These are phyloP conservation scores for Zosterops pallidus DNA, from an alignment of 2,113 vertebrate genomes.

Conservation along the genomic window DNA sequence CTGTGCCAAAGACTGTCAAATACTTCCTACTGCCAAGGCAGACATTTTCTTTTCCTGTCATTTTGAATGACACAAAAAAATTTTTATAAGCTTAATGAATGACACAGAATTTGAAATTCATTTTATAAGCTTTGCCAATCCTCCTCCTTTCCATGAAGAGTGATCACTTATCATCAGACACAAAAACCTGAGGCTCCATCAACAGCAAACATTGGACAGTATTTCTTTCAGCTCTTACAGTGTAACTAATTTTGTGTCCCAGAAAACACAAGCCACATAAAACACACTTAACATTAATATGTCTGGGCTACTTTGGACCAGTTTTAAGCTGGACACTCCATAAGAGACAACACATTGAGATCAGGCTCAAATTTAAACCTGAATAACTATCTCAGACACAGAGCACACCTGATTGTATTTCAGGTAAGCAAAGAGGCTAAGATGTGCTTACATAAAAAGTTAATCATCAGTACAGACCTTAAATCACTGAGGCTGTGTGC, in stretches of 20 bases:
- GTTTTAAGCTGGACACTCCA: background rate
- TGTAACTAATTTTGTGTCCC: background rate
- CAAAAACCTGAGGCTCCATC: background rate
- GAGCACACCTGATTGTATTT: accelerated
- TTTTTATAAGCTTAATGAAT: background rate
- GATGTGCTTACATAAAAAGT: background rate
- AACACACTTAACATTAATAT: background rate
- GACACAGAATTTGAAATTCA: background rate
- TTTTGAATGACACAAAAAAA: background rate
- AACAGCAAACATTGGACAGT: background rate
- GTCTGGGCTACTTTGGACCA: background rate
- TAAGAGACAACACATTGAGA: background rate
- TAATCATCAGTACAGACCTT: background rate
- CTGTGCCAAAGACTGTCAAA: background rate
- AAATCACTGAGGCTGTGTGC: background rate
- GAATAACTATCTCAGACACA: background rate
- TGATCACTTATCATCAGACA: background rate
- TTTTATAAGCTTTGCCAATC: background rate
- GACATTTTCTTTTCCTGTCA: background rate
- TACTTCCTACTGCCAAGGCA: background rate
- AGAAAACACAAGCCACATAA: background rate
- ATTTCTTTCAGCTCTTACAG: background rate
- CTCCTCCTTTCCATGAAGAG: background rate
- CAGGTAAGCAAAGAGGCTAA: background rate
- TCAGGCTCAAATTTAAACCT: background rate